Evolutionary conservation across 2,888 invertebrate genomes (phyloP).

Genomic region (Xanthia togata): DNA sequence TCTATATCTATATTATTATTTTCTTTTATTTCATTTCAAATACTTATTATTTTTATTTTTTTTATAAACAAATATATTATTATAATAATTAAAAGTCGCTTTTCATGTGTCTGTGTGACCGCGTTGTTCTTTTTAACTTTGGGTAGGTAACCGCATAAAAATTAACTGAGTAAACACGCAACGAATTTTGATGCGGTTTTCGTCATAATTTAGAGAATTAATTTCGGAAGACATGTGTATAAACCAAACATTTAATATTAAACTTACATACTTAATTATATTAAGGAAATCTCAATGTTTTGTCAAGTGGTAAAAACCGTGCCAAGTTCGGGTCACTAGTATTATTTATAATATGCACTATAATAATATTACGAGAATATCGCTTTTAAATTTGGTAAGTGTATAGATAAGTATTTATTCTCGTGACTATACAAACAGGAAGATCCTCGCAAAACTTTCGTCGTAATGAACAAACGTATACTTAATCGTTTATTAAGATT

Average conservation of each 20-base stretch:
- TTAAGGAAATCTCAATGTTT: neutral
- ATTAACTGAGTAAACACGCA: no score
- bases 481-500: constrained; percentile 61
- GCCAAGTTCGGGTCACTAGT: neutral
- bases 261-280: no score
- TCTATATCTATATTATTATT: no score
- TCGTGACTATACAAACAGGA: constrained; percentile 19
- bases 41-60: no score
- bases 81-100: neutral
- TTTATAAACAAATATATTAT: no score
- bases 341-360: neutral
- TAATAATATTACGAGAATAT: neutral
- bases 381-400: neutral
- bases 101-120: neutral
- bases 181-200: neutral
- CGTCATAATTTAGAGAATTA: neutral
- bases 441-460: constrained; percentile 38
- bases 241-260: neutral
- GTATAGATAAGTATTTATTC: neutral
- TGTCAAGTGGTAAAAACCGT: neutral
- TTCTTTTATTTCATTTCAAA: no score
- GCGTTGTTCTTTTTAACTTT: neutral
- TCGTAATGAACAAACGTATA: constrained; percentile 59
- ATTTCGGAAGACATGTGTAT: neutral
- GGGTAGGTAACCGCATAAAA: no score